phyloP scores from a whole-genome alignment of 2,888 invertebrate genomes.

The Lucinisca nassula region DNA sequence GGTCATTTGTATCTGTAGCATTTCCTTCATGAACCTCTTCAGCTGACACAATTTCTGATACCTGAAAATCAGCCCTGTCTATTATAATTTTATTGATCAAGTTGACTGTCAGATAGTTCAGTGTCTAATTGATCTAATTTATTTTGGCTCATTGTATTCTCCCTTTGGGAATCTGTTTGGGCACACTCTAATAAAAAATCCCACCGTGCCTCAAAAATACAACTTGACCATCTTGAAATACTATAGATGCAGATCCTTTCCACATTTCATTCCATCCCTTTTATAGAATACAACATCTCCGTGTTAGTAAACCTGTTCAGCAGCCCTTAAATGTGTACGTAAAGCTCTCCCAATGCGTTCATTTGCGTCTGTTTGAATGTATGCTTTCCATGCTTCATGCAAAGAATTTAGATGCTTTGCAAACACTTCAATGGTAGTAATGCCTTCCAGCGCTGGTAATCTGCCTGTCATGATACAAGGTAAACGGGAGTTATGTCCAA shows the following conservation, averaged over 20 bases:
- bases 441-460: constrained; percentile 47
- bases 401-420: constrained; percentile 57
- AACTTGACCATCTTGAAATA: constrained; percentile 32
- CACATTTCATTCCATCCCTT: constrained; percentile 48
- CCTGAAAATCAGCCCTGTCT: background rate
- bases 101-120: background rate
- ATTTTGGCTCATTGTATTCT: background rate
- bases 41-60: constrained; percentile 10
- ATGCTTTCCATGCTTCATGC: constrained; percentile 49
- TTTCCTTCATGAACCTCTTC: constrained; percentile 24
- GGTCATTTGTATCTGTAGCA: background rate
- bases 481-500: constrained; percentile 43
- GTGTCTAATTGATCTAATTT: background rate
- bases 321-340: constrained; percentile 49
- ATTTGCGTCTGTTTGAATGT: constrained; percentile 56
- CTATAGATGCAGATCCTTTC: constrained; percentile 17
- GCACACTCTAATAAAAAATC: background rate
- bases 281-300: constrained; percentile 69
- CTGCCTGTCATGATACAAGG: constrained; percentile 35
- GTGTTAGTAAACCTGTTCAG: constrained; percentile 57
- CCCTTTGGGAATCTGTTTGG: background rate
- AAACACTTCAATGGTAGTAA: constrained; percentile 46
- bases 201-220: constrained; percentile 25
- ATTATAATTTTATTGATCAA: background rate
- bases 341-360: constrained; percentile 65